Percentiles rank a stretch among this genome's conserved stretches.
phyloP scores from a whole-genome alignment of 2,888 invertebrate genomes.

The Dynastes hyllus region DNA sequence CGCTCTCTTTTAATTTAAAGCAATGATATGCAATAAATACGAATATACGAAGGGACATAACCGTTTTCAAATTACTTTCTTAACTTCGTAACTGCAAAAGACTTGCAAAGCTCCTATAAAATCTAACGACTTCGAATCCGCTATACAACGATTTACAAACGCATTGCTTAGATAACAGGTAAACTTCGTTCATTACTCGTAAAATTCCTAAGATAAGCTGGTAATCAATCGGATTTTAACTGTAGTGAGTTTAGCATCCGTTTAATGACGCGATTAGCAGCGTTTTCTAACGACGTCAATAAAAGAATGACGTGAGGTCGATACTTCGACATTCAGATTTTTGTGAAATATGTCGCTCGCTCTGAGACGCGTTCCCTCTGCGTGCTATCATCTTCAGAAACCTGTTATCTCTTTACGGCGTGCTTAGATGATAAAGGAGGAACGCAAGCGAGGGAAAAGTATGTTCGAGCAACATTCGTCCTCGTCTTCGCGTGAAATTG shows the following conservation, averaged over 20 bases:
- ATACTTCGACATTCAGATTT: too few species aligned
- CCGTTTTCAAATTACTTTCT: background rate
- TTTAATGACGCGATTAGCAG: slow-evolving; percentile 35
- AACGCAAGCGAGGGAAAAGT: slow-evolving; percentile 1
- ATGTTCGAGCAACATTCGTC: slow-evolving; percentile 10
- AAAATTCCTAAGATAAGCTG: background rate
- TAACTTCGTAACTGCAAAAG: too few species aligned
- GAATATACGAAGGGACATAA: background rate
- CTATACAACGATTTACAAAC: background rate
- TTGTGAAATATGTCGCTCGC: too few species aligned
- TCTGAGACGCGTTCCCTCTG: background rate
- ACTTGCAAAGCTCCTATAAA: background rate
- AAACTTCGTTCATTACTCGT: slow-evolving; percentile 13
- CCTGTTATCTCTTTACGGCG: slow-evolving; percentile 34
- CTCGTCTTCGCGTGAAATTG: slow-evolving; percentile 21
- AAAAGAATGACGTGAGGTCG: slow-evolving; percentile 19
- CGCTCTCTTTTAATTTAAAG: too few species aligned
- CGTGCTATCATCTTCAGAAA: background rate
- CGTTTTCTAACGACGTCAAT: slow-evolving; percentile 30
- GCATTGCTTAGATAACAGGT: background rate
- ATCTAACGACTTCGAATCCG: background rate
- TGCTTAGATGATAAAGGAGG: background rate
- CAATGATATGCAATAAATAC: too few species aligned
- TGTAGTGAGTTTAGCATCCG: slow-evolving; percentile 7
- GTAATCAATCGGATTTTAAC: background rate